phyloP scores from a whole-genome alignment of 1,140 invertebrate species.

The Cheumatopsyche charites region DNA sequence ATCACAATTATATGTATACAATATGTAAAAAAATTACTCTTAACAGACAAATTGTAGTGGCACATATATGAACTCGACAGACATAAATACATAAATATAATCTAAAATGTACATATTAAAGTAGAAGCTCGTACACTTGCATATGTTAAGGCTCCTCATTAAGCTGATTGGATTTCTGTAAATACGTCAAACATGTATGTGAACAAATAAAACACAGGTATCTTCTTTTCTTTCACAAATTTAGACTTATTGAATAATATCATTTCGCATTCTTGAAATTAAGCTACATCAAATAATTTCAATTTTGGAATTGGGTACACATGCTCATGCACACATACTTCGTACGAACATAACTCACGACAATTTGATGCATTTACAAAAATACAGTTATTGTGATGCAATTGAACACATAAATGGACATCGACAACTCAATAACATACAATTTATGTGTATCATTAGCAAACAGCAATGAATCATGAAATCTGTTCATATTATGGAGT shows the following conservation, averaged over 20 bases:
- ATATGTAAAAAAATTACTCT: no score
- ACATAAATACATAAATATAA: neutral
- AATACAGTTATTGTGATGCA: no score
- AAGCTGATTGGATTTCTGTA: constrained; percentile 37
- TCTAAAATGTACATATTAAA: constrained; percentile 28
- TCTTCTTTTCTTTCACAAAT: neutral
- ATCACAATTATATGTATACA: no score
- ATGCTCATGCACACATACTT: constrained; percentile 16
- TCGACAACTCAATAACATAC: no score
- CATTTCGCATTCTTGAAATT: neutral
- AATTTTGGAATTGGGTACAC: neutral
- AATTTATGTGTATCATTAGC: no score
- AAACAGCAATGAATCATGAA: no score
- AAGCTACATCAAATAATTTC: neutral
- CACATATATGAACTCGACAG: constrained; percentile 1
- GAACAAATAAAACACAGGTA: constrained; percentile 9
- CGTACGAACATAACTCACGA: no score
- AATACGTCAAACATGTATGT: constrained; percentile 41
- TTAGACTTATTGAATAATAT: neutral
- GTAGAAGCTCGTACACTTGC: constrained; percentile 41
- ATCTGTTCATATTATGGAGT: no score
- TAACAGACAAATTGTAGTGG: constrained; percentile 1
- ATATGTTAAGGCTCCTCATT: constrained; percentile 45
- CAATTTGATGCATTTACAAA: no score
- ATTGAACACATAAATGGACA: no score